phyloP scores from a whole-genome alignment of 1,140 invertebrate species.

The Leptestheria dahalacensis region DNA sequence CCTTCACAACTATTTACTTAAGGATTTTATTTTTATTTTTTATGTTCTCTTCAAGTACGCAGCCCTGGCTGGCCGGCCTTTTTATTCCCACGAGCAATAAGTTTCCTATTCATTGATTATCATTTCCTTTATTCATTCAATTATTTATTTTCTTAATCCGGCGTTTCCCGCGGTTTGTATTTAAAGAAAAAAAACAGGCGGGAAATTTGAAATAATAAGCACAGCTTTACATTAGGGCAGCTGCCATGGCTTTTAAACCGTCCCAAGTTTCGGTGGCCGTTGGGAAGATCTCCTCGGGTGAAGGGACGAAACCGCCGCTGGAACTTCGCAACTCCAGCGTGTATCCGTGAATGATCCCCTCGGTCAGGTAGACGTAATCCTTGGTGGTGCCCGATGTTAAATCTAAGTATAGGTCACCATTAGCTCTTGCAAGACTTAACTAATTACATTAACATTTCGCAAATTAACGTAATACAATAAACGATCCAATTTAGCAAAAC shows the following conservation, averaged over 20 bases:
- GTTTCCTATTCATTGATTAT: too few species aligned
- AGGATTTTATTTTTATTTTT: too few species aligned
- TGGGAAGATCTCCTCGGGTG: constrained; percentile 35
- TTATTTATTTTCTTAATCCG: too few species aligned
- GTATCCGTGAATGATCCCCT: constrained; percentile 28
- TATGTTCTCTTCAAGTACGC: too few species aligned
- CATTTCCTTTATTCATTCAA: too few species aligned
- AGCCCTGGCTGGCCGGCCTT: too few species aligned
- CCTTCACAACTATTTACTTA: too few species aligned
- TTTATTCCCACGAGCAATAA: too few species aligned
- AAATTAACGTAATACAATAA: background rate
- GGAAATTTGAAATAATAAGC: background rate
- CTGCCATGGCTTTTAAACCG: constrained; percentile 29
- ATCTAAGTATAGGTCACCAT: constrained; percentile 23
- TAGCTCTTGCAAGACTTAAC: too few species aligned
- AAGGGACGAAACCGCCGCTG: constrained; percentile 35
- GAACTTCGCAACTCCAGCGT: constrained; percentile 30
- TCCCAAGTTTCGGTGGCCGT: constrained; percentile 36
- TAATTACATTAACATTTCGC: background rate
- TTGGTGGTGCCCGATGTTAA: constrained; percentile 29
- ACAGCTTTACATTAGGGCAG: background rate
- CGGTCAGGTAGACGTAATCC: constrained; percentile 31
- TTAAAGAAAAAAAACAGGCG: too few species aligned
- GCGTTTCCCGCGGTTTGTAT: too few species aligned
- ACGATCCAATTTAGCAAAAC: too few species aligned